A percentile compares a stretch with the other conserved stretches of the same genome.
Conservation (phyloP, 2,113 vertebrate genomes). For the Mugil cephalus region DNA sequence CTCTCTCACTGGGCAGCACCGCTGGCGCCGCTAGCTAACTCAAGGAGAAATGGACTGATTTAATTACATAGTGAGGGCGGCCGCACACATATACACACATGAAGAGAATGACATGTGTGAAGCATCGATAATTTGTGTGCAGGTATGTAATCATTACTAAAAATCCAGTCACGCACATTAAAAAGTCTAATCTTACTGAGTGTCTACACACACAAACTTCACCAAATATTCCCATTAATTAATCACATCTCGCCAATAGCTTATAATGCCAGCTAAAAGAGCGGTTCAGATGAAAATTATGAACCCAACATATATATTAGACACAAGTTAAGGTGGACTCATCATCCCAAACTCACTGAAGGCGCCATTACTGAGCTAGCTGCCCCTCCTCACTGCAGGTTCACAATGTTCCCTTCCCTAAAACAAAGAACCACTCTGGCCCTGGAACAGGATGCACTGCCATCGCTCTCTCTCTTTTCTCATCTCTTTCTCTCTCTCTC, state of each 20-base stretch:
- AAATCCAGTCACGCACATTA: slow-evolving; percentile 30
- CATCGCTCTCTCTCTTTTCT: slow-evolving; percentile 44
- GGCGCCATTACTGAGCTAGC: slow-evolving; percentile 39
- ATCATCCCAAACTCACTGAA: slow-evolving; percentile 34
- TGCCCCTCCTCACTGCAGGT: slow-evolving; percentile 61
- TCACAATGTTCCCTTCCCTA: slow-evolving; percentile 77
- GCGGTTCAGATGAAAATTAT: slow-evolving; percentile 22
- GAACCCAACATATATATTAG: slow-evolving; percentile 19
- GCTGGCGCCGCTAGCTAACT: slow-evolving; percentile 76
- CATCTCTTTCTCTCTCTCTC: slow-evolving; percentile 22
- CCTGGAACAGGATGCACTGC: slow-evolving; percentile 68
- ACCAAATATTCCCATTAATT: slow-evolving; percentile 39
- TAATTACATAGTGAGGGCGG: slow-evolving; percentile 70
- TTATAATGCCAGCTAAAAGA: slow-evolving; percentile 14
- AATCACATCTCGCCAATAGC: slow-evolving; percentile 32
- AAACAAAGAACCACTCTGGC: slow-evolving; percentile 79
- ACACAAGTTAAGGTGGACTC: slow-evolving; percentile 21
- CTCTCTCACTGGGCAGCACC: slow-evolving; percentile 74
- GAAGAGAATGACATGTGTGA: slow-evolving; percentile 15
- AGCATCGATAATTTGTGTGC: slow-evolving; percentile 15
- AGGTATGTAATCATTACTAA: slow-evolving; percentile 32
- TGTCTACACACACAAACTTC: slow-evolving; percentile 6
- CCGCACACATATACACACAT: slow-evolving; percentile 27
- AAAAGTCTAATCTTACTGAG: slow-evolving; percentile 12
- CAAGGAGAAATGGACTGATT: slow-evolving; percentile 79